phyloP scores from a whole-genome alignment of 2,797 vertebrate species.

The Dendrocincla fuliginosa region DNA sequence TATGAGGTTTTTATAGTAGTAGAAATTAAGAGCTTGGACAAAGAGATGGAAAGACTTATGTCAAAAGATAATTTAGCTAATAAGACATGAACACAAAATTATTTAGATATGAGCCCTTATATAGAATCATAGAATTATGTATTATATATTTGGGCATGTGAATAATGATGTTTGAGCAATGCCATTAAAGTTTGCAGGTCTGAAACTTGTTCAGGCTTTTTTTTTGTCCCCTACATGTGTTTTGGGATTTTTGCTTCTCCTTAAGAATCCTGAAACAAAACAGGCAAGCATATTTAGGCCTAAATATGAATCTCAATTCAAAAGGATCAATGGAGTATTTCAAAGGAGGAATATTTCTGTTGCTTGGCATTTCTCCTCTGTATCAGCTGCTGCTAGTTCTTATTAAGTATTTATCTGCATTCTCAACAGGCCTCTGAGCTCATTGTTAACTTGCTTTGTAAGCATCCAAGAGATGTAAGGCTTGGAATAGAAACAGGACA shows the following conservation, averaged over 20 bases:
- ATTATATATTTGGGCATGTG: not conserved
- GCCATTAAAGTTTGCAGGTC: not conserved
- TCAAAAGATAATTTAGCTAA: not conserved
- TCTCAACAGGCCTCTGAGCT: not conserved
- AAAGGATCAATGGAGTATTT: not conserved
- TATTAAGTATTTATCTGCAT: not conserved
- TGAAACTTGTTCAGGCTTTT: not conserved
- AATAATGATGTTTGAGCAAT: not conserved
- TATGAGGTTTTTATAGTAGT: not conserved
- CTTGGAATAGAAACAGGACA: not conserved
- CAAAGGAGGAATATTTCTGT: not conserved
- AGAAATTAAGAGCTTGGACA: not conserved
- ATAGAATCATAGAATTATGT: not conserved
- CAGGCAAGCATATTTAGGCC: not conserved
- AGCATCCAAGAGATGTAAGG: not conserved
- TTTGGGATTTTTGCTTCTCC: not conserved
- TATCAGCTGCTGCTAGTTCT: not conserved
- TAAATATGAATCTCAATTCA: not conserved
- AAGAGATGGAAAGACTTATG: not conserved
- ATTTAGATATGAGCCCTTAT: not conserved
- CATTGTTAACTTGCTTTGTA: not conserved
- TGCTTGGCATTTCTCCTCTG: not conserved
- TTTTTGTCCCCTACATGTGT: not conserved
- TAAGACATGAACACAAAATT: not conserved
- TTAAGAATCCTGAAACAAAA: not conserved